Evolutionary conservation across 2,797 vertebrate genomes (phyloP).

Genomic region (Oophaga sylvatica): DNA sequence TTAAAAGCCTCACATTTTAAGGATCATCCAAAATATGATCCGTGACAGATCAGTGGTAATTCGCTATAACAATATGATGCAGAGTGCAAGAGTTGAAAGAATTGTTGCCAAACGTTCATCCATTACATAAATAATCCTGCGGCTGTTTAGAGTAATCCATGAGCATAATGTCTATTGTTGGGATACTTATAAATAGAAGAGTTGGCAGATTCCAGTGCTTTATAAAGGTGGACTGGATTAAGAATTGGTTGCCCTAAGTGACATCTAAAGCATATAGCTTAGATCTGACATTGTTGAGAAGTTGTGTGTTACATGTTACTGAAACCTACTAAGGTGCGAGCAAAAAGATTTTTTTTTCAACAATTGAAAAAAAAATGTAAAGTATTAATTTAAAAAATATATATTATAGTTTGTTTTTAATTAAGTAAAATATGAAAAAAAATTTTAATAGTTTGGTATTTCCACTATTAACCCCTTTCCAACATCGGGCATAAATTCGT

Average conservation of each 20-base stretch:
- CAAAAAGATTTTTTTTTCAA: too few relatives aligned
- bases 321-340: not conserved
- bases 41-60: conserved; percentile 27
- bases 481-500: too few relatives aligned
- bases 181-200: conserved; percentile 56
- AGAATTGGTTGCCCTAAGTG: conserved; percentile 15
- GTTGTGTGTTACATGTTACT: not conserved
- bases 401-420: too few relatives aligned
- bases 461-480: too few relatives aligned
- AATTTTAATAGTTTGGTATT: too few relatives aligned
- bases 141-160: conserved; percentile 39
- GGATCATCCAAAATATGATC: conserved; percentile 40
- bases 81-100: conserved; percentile 19
- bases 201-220: conserved; percentile 15
- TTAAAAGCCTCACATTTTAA: conserved; percentile 27
- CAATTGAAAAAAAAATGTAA: too few relatives aligned
- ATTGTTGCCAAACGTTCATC: conserved; percentile 32
- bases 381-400: too few relatives aligned
- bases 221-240: conserved; percentile 41
- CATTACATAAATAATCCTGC: conserved; percentile 43
- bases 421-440: too few relatives aligned
- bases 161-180: conserved; percentile 49
- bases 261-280: not conserved
- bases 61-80: conserved; percentile 27
- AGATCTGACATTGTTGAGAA: not conserved